A percentile compares a stretch with the other conserved stretches of the same genome.
Evolutionary conservation across 2,113 vertebrate genomes (phyloP).

Genomic region (Corvus hawaiiensis): DNA sequence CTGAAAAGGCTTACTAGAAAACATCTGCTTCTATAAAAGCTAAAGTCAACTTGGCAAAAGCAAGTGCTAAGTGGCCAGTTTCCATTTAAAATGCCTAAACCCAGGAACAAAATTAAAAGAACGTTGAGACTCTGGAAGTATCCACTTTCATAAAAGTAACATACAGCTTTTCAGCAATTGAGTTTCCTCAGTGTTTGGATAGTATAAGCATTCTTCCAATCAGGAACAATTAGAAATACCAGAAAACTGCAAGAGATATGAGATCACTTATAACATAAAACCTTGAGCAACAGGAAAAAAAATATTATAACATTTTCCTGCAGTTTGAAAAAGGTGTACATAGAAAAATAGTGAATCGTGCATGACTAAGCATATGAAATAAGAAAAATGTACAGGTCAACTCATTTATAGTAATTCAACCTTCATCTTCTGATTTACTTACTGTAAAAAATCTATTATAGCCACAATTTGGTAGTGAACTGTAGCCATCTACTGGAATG

Average conservation of each 20-base stretch:
- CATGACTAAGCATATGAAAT: slow-evolving; percentile 73
- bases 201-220: not conserved
- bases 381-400: slow-evolving; percentile 78
- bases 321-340: slow-evolving; percentile 40
- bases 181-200: not conserved
- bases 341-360: slow-evolving; percentile 57
- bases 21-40: slow-evolving; percentile 49
- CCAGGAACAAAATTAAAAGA: slow-evolving; percentile 12
- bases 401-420: slow-evolving; percentile 79
- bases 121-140: not conserved
- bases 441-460: slow-evolving; percentile 74
- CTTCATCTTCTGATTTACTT: slow-evolving; percentile 79
- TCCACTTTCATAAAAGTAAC: not conserved
- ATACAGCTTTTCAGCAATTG: not conserved
- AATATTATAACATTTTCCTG: slow-evolving; percentile 30
- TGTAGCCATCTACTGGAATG: slow-evolving; percentile 86
- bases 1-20: slow-evolving; percentile 32
- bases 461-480: slow-evolving; percentile 76
- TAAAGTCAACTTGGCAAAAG: slow-evolving; percentile 15
- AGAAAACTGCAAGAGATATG: slow-evolving; percentile 11
- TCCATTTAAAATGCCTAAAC: slow-evolving; percentile 43
- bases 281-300: not conserved
- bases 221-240: slow-evolving; percentile 21
- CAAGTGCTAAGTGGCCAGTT: slow-evolving; percentile 11
- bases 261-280: not conserved